Evolutionary conservation across 92 coral and sea anemone genomes (phyloP).

Genomic region (Porites evermanni): DNA sequence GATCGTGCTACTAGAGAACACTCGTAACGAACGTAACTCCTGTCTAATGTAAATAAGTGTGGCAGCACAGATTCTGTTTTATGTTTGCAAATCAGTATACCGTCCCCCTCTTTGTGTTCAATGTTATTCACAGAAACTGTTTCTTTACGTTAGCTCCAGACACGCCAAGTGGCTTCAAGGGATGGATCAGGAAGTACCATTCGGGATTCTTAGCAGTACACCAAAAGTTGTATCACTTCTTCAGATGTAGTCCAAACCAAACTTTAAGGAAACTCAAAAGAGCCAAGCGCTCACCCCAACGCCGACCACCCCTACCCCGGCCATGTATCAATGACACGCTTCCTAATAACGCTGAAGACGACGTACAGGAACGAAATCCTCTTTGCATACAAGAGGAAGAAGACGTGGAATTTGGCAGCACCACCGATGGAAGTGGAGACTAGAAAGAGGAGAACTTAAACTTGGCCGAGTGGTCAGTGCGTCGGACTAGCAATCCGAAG

Average conservation of each 20-base stretch:
- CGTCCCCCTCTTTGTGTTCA: no score
- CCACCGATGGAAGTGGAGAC: no score
- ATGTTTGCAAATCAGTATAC: no score
- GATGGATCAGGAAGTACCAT: conserved; percentile 26
- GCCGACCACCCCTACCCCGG: background rate
- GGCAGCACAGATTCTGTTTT: no score
- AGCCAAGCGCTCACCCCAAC: background rate
- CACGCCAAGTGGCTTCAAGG: conserved; percentile 24
- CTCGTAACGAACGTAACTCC: no score
- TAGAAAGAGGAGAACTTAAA: background rate
- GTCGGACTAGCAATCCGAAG: no score
- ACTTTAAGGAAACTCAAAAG: background rate
- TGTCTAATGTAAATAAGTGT: no score
- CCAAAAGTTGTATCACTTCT: conserved; percentile 10
- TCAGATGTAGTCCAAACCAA: background rate
- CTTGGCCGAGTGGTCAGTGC: no score
- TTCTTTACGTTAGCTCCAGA: conserved; percentile 4
- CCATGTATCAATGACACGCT: conserved; percentile 31
- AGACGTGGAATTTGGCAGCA: no score
- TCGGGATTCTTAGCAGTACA: conserved; percentile 17
- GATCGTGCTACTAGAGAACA: no score
- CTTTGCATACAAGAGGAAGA: background rate
- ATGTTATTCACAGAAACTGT: no score
- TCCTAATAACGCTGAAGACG: background rate
- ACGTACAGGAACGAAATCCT: background rate